A percentile compares a stretch with the other conserved stretches of the same genome.
These are phyloP conservation scores for Poeciliopsis turneri DNA, from an alignment of 2,797 vertebrate species.

Conservation along the genomic window DNA sequence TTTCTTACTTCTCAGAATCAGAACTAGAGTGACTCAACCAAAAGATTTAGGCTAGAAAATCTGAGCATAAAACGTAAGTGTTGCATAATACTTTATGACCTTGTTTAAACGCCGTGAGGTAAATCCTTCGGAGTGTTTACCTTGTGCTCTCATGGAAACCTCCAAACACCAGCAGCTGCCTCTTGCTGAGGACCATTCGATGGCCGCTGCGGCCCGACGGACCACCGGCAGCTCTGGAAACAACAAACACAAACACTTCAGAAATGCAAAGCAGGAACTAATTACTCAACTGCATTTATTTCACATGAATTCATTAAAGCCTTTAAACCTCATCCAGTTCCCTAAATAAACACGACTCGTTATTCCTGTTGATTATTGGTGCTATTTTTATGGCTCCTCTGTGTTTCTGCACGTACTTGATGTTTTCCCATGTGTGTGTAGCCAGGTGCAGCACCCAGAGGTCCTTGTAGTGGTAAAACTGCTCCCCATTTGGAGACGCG, in stretches of 20 bases:
- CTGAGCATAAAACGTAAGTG: too few relatives aligned
- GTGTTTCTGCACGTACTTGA: constrained; percentile 83
- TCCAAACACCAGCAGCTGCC: constrained; percentile 91
- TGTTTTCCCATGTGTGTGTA: constrained; percentile 91
- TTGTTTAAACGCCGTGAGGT: too few relatives aligned
- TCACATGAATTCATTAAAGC: not conserved
- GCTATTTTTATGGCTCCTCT: not conserved
- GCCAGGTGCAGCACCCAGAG: constrained; percentile 96
- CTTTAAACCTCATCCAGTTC: not conserved
- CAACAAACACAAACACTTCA: not conserved
- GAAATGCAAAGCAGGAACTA: not conserved
- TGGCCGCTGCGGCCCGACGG: constrained; percentile 94
- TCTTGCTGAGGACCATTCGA: constrained; percentile 91
- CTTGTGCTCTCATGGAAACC: constrained; percentile 95
- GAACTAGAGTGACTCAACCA: too few relatives aligned
- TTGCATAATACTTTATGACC: too few relatives aligned
- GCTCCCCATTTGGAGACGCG: constrained; percentile 91
- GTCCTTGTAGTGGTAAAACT: constrained; percentile 98
- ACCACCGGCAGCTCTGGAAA: constrained; percentile 85
- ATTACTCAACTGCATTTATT: not conserved
- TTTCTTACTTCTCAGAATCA: too few relatives aligned
- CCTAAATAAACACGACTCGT: not conserved
- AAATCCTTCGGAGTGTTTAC: constrained; percentile 44
- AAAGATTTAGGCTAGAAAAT: too few relatives aligned
- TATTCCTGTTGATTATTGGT: not conserved